These are phyloP conservation scores for Ischnura elegans DNA, from an alignment of 2,888 invertebrate species.

Conservation along the genomic window DNA sequence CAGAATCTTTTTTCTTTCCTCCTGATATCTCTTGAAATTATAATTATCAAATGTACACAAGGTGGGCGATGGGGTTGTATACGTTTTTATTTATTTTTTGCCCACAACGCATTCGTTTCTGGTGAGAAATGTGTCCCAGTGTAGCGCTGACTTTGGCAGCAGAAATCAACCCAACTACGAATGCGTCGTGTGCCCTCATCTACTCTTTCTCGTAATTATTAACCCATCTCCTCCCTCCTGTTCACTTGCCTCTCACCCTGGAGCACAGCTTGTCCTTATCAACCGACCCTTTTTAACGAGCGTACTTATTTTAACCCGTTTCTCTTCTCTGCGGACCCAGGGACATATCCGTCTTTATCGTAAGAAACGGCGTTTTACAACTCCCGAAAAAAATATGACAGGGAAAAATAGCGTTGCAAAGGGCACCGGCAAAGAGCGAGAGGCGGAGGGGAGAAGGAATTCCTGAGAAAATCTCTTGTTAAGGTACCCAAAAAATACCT, in stretches of 20 bases:
- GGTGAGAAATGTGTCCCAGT: background rate
- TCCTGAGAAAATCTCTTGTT: slow-evolving; percentile 24
- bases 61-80: background rate
- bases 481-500: background rate
- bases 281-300: slow-evolving; percentile 35
- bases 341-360: slow-evolving; percentile 30
- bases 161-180: slow-evolving; percentile 27
- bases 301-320: slow-evolving; percentile 21
- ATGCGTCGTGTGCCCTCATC: background rate
- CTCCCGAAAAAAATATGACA: background rate
- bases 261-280: slow-evolving; percentile 33
- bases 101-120: background rate
- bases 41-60: background rate
- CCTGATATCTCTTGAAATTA: background rate
- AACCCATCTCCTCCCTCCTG: background rate
- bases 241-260: background rate
- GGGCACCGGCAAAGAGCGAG: background rate
- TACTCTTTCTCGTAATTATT: slow-evolving; percentile 9
- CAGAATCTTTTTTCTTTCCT: background rate
- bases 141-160: background rate
- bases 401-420: background rate
- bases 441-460: background rate
- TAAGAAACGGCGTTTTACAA: slow-evolving; percentile 28
- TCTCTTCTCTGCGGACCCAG: background rate
- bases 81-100: background rate